Base-by-base conservation (phyloP, 35 echinoderm and acorn worm species). In the Acanthaster planci region DNA sequence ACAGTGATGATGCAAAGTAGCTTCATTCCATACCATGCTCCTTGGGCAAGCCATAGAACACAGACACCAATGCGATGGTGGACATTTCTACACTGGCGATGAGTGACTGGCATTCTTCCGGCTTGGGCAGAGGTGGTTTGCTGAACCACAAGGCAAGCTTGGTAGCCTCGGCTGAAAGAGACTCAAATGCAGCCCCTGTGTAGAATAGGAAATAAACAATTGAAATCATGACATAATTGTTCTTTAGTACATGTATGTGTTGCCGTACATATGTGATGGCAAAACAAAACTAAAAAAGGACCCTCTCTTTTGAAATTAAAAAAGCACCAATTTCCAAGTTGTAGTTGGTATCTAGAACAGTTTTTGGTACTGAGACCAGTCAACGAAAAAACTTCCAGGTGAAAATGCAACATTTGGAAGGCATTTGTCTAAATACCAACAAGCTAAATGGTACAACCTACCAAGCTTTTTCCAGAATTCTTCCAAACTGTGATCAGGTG, bases 1-100 rank as follows among this genome's bases (percentile, higher is more conserved):
- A n/a, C n/a, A n/a, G n/a, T n/a, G n/a, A n/a, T n/a, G n/a, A n/a
- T n/a, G n/a, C n/a, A n/a, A n/a, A n/a, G n/a, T n/a, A n/a, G n/a
- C n/a, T n/a, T n/a, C n/a, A n/a, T n/a, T n/a, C n/a, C n/a, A n/a
- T 57, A 97, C 94, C 94, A 29, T 67, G 23, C 53, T 92, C 86
- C 30, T 86, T 90, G 16, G 94, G 90, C 23, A 97, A 39, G 1
- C 86, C 67, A 80, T 97, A 97, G 76, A 86, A 92, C 31, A 89
- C 52, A 14, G 94, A 97, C 58, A 97, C 83, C 37, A 97, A 37
- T 5, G 86, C 82, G 10, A 97, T 27, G 23, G 86, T 54, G 32
- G 78, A 80, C 76, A 78, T 91, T 79, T 97, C 81, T 0, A 88
- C 78, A 15, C 60, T 82, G 50, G 40, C 68, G 0, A 97, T 51